A percentile compares a stretch with the other conserved stretches of the same genome.
Evolutionary conservation across 2,113 vertebrate species (phyloP).

Genomic region (Grammomys dolichurus): DNA sequence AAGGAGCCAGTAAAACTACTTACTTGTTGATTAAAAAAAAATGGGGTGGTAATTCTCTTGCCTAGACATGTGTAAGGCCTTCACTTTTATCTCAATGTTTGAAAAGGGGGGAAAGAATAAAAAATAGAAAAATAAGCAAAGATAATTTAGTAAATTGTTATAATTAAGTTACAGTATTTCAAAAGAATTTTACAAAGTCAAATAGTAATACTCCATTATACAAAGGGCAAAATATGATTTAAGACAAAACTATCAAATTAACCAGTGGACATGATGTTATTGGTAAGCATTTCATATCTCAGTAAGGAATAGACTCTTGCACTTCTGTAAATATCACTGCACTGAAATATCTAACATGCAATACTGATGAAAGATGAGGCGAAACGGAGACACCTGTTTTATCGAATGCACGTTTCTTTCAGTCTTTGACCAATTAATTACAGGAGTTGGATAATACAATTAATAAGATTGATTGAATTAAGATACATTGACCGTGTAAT

Average conservation of each 20-base stretch:
- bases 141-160: neutral
- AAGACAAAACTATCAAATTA: conserved; percentile 25
- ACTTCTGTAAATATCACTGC: conserved; percentile 10
- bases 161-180: neutral
- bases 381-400: neutral
- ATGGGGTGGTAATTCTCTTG: neutral
- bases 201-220: neutral
- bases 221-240: neutral
- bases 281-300: neutral
- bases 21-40: neutral
- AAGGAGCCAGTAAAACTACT: neutral
- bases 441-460: neutral
- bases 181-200: neutral
- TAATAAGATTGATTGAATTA: neutral
- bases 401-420: conserved; percentile 24
- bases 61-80: neutral
- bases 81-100: neutral
- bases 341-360: neutral
- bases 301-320: neutral
- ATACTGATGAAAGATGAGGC: conserved; percentile 1
- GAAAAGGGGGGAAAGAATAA: neutral
- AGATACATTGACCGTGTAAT: neutral
- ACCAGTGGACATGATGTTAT: neutral
- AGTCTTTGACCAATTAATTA: conserved; percentile 16
- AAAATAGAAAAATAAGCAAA: neutral